phyloP scores from a whole-genome alignment of 2,113 vertebrate genomes.

The Rhynchomys soricoides region DNA sequence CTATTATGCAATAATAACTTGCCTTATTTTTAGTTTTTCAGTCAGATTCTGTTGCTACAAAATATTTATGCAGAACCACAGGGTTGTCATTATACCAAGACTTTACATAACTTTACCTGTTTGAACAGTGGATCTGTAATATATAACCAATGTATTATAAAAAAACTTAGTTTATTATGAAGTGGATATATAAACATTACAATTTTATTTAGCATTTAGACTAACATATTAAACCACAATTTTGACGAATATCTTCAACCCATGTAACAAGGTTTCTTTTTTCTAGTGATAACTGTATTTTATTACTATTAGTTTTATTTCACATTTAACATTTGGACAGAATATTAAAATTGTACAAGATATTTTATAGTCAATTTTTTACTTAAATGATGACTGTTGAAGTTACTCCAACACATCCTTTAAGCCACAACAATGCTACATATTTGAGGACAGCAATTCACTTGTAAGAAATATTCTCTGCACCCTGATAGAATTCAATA shows the following conservation, averaged over 20 bases:
- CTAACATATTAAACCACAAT: conserved; percentile 12
- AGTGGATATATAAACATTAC: neutral
- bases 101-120: neutral
- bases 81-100: neutral
- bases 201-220: neutral
- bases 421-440: neutral
- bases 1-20: neutral
- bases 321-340: neutral
- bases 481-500: conserved; percentile 47
- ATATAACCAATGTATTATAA: neutral
- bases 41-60: neutral
- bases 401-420: neutral
- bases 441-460: neutral
- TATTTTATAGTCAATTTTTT: conserved; percentile 35
- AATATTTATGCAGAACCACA: neutral
- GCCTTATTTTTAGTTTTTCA: neutral
- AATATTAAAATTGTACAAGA: neutral
- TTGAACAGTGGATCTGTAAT: neutral
- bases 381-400: neutral
- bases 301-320: conserved; percentile 26
- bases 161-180: neutral
- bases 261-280: neutral
- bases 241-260: neutral
- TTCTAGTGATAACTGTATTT: neutral
- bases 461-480: conserved; percentile 41